Evolutionary conservation across 2,113 vertebrate genomes (phyloP).

Genomic region (Mesembrinibis cayennensis): DNA sequence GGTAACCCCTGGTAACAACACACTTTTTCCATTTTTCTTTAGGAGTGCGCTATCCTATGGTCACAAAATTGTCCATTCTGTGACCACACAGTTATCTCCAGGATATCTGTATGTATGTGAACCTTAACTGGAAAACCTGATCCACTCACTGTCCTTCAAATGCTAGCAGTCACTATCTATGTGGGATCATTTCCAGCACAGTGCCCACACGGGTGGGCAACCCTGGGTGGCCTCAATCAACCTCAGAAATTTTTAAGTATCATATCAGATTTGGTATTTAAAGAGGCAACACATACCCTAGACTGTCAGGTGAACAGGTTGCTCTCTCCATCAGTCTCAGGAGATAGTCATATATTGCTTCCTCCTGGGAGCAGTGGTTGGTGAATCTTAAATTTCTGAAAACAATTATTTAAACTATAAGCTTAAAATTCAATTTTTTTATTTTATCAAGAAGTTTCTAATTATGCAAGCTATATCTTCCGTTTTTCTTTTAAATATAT

Average conservation of each 20-base stretch:
- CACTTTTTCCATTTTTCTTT: background rate
- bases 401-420: background rate
- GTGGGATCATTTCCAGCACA: background rate
- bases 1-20: background rate
- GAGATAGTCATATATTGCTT: background rate
- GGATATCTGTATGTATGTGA: background rate
- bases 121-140: background rate
- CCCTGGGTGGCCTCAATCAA: background rate
- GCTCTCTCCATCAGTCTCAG: background rate
- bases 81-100: background rate
- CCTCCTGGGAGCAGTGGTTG: background rate
- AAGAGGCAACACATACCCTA: background rate
- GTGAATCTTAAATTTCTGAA: background rate
- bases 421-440: background rate
- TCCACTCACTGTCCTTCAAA: background rate
- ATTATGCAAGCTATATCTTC: background rate
- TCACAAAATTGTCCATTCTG: background rate
- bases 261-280: background rate
- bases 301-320: background rate
- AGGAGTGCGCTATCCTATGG: background rate
- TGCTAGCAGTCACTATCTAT: background rate
- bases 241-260: background rate
- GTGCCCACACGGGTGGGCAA: background rate
- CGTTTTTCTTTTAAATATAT: background rate
- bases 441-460: background rate